Percentiles rank a stretch among this genome's conserved stretches.
Evolutionary conservation across 2,797 vertebrate genomes (phyloP).

Genomic region (Manis javanica): DNA sequence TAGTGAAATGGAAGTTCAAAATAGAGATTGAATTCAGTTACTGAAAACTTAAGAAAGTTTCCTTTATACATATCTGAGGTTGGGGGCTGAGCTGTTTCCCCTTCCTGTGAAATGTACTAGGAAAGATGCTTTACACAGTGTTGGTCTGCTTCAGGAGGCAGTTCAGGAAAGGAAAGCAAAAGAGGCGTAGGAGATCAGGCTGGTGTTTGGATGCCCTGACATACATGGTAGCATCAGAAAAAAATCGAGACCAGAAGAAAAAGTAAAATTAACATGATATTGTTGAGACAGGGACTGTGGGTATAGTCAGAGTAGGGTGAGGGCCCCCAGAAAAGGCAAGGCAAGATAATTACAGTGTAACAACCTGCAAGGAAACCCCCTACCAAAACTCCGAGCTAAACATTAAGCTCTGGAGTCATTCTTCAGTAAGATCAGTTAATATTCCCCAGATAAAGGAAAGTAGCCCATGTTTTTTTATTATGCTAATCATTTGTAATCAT

Average conservation of each 20-base stretch:
- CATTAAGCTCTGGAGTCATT: too few species aligned
- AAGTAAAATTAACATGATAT: background rate
- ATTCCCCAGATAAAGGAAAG: too few species aligned
- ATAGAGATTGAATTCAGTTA: background rate
- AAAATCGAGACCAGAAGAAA: background rate
- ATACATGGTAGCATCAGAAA: background rate
- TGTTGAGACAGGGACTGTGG: too few species aligned
- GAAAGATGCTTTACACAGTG: background rate
- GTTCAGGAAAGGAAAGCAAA: background rate
- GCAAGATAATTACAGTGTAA: too few species aligned
- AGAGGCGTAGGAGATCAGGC: background rate
- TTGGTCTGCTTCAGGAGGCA: background rate
- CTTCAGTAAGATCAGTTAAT: too few species aligned
- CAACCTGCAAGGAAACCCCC: too few species aligned
- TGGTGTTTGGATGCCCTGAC: background rate
- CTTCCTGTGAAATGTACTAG: background rate
- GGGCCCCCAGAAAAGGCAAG: too few species aligned
- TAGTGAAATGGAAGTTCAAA: background rate
- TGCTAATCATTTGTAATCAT: too few species aligned
- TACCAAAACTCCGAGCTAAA: too few species aligned
- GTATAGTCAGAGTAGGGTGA: too few species aligned
- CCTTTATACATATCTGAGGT: background rate
- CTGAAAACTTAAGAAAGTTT: conserved; percentile 9
- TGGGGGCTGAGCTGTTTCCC: background rate
- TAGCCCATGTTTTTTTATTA: too few species aligned